Evolutionary conservation across 2,113 vertebrate species (phyloP), one percentile per base, ranked within the genome.

Genomic region (Bujurquina vittata): DNA sequence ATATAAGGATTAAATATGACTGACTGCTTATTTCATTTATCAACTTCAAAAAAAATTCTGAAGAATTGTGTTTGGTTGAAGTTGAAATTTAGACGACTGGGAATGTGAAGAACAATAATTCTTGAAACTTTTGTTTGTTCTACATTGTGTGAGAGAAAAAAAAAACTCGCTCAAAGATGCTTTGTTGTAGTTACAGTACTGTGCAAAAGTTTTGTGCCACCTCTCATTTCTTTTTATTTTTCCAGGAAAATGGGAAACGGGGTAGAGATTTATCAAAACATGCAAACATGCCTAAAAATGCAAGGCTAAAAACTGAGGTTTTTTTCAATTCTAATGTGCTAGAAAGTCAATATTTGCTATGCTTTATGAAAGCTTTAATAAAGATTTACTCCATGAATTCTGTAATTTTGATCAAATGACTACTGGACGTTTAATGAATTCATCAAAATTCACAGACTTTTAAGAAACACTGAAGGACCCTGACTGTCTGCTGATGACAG

Each of bases 1-100:
- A 80, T 77, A 81, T 72, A 20, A 67, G 11, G 43, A 88, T 78
- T 84, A 52, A 31, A 46, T 22, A 52, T n/a, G 18, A 57, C 40
- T 58, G n/a, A 40, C 20, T 31, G 9, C 17, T 57, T 62, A 58
- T 73, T 73, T 82, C 17, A 60, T 46, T 80, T 22, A 31, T 7
- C 2, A 61, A 7, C 23, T 15, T 60, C 26, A 69, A 69, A 67
- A 52, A 56, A 49, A 20, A 49, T 80, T 56, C 65, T 22, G 12
- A 12, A 55, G 35, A 52, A 49, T 52, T 63, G 23, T 31, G 14
- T 80, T 75, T 84, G 31, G 29, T 80, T 61, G 29, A 26, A 4
- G 29, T 11, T 80, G 20, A 31, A 86, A 31, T 73, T 75, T 37
- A 40, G 33, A 65, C 31, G 11, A 46, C 18, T 60, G 75, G 20